Percentiles rank a stretch among this genome's conserved stretches.
These are phyloP conservation scores for Crotalus helleri DNA, from an alignment of 2,113 vertebrate species.

Conservation along the genomic window DNA sequence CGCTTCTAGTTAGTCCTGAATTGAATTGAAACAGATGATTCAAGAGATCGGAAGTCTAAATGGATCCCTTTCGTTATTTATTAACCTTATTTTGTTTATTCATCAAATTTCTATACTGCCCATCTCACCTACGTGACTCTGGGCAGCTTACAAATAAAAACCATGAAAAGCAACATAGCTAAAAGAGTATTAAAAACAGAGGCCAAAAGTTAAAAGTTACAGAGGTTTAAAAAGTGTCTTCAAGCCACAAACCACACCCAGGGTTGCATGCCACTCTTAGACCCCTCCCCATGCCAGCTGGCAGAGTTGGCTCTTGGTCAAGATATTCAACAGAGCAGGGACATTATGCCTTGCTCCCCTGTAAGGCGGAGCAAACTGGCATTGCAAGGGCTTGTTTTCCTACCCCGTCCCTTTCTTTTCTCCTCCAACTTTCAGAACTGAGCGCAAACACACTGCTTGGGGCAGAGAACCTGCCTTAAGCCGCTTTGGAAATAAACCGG, in stretches of 20 bases:
- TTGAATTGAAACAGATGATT: neutral
- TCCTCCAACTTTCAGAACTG: neutral
- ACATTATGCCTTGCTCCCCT: neutral
- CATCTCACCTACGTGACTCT: neutral
- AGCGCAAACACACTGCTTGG: neutral
- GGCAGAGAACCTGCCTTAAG: neutral
- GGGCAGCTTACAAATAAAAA: neutral
- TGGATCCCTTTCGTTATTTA: neutral
- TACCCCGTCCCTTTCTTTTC: neutral
- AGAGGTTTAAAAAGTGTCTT: neutral
- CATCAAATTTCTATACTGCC: neutral
- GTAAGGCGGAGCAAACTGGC: neutral
- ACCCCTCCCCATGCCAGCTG: neutral
- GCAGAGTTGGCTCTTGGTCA: neutral
- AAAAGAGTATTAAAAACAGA: neutral
- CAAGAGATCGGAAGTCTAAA: neutral
- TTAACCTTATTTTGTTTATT: neutral
- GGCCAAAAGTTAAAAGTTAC: neutral
- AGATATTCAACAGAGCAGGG: neutral
- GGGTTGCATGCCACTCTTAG: neutral
- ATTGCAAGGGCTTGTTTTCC: neutral
- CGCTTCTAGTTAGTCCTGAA: neutral
- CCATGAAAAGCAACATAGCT: neutral
- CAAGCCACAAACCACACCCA: neutral
- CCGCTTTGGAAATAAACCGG: neutral